Base-by-base conservation (phyloP, 2,888 invertebrate genomes). In the Plagodis pulveraria region DNA sequence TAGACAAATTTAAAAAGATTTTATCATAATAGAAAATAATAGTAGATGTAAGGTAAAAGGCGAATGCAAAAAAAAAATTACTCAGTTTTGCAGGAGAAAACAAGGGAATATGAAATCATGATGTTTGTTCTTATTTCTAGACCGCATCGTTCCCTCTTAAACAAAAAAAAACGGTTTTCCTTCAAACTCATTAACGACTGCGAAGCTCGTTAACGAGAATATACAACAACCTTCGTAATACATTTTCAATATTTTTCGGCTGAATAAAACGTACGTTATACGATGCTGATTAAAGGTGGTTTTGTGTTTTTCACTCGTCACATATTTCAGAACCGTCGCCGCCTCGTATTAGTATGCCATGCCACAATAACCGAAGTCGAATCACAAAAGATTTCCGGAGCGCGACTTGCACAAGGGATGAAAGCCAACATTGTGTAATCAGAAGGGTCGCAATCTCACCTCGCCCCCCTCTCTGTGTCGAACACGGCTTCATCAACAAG, bases 341-440 rank as follows among this genome's bases (percentile, higher is more conserved):
- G 83, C 75, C 75, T 81, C 85, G 77, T 91, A 91, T 91, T 91
- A 91, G 91, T 91, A 91, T 91, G 89, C 90, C 78, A 78, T 75
- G 78, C 90, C 89, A 87, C 88, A 91, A 89, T 89, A 91, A 89
- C 89, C 87, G 87, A 90, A 90, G 87, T 85, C 83, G 85, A 91
- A 90, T 89, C 90, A 92, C 91, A 92, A 92, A 92, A 92, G 91
- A 92, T 91, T 91, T 91, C 91, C 91, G 91, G 89, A 81, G 86
- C 89, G 87, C 89, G 90, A 87, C 90, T 90, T 86, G 88, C 89
- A 89, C 90, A 88, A 88, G 89, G 89, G 88, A 91, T 89, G 90
- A 91, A 90, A 90, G 89, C 86, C 89, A 85, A 90, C 91, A 89
- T 89, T 90, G 89, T 91, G 91, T 92, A 92, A 92, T 92, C 91